phyloP scores from a whole-genome alignment of 2,888 invertebrate species.

The Megaustenia siamemsis region DNA sequence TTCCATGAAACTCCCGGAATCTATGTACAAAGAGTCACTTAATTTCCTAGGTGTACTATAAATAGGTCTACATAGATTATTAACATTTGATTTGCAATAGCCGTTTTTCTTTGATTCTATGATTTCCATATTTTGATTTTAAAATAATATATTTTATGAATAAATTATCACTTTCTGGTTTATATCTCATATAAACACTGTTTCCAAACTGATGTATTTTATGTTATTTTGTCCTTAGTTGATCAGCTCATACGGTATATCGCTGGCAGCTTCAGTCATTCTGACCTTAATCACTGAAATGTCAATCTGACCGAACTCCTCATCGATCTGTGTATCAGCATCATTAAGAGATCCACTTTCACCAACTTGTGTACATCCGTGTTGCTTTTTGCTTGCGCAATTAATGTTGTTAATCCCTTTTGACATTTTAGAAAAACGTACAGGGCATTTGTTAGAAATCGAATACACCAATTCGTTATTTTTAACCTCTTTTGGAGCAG shows the following conservation, averaged over 20 bases:
- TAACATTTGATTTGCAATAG: background rate
- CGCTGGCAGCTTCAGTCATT: background rate
- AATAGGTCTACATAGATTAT: background rate
- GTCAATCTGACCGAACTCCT: too few species aligned
- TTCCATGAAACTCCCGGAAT: conserved; percentile 5
- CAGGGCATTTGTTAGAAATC: too few species aligned
- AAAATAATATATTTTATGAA: background rate
- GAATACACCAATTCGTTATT: too few species aligned
- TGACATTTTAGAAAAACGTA: too few species aligned
- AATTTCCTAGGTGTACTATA: background rate
- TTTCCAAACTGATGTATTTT: background rate
- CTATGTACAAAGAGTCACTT: background rate
- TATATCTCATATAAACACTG: background rate
- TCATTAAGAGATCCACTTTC: too few species aligned
- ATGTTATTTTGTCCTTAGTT: background rate
- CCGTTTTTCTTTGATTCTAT: background rate
- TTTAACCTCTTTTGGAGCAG: too few species aligned
- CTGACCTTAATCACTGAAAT: too few species aligned
- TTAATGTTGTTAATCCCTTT: too few species aligned
- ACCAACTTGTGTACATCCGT: too few species aligned
- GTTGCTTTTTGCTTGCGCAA: too few species aligned
- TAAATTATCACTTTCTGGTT: background rate
- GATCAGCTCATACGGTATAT: background rate
- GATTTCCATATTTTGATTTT: background rate
- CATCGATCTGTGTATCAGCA: too few species aligned